Percentiles rank a stretch among this genome's conserved stretches.
Evolutionary conservation across 2,888 invertebrate species (phyloP).

Genomic region (Caprella mutica): DNA sequence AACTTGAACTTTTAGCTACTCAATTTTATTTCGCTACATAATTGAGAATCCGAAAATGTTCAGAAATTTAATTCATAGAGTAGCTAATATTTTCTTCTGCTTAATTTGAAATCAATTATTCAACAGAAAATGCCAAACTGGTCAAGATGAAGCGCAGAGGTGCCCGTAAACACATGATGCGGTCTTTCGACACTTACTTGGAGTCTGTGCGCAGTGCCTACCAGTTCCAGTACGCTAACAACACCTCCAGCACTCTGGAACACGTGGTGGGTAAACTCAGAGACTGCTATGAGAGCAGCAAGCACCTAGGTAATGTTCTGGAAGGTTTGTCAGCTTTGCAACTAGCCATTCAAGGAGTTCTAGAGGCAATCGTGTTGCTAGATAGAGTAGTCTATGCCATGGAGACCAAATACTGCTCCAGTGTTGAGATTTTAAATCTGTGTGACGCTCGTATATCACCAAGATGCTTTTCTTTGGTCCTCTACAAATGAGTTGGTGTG

Average conservation of each 20-base stretch:
- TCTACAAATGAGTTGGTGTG: constrained; percentile 1
- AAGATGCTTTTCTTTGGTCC: constrained; percentile 18
- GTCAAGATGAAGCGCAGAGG: constrained; percentile 16
- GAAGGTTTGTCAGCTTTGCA: constrained; percentile 27
- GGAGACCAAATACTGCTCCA: constrained; percentile 16
- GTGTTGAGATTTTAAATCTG: constrained; percentile 15
- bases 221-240: constrained; percentile 3
- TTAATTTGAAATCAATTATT: no score
- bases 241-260: not conserved
- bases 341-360: constrained; percentile 24
- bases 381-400: constrained; percentile 20
- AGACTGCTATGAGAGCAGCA: constrained; percentile 9
- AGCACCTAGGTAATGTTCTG: constrained; percentile 16
- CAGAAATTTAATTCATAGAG: no score
- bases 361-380: constrained; percentile 21
- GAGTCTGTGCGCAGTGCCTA: constrained; percentile 13
- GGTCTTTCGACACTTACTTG: constrained; percentile 11
- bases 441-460: constrained; percentile 23
- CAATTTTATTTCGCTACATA: no score
- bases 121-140: no score
- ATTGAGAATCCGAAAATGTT: no score
- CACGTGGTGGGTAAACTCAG: not conserved
- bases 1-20: no score
- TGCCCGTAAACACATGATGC: constrained; percentile 18
- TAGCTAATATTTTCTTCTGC: no score